These are phyloP conservation scores for Nestor notabilis DNA, from an alignment of 2,113 vertebrate species.

Conservation along the genomic window DNA sequence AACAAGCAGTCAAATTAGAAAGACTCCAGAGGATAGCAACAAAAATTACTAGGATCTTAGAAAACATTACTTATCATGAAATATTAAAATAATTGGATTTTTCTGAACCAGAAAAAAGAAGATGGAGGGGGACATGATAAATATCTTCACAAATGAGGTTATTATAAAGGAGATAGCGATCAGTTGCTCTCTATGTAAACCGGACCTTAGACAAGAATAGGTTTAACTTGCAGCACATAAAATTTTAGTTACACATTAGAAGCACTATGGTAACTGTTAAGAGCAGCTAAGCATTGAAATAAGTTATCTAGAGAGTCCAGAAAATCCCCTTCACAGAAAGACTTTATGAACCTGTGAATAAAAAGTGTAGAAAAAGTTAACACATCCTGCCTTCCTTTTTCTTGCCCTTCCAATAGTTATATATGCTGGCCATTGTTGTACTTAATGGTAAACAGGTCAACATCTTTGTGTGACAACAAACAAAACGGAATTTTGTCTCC, in stretches of 20 bases:
- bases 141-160: background rate
- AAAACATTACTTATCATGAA: background rate
- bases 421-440: background rate
- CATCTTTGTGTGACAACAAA: background rate
- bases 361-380: background rate
- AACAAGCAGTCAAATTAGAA: background rate
- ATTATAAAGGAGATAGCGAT: background rate
- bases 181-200: background rate
- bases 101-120: background rate
- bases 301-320: background rate
- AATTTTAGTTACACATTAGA: background rate
- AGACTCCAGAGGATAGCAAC: background rate
- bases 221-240: background rate
- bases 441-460: background rate
- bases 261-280: background rate
- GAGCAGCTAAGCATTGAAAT: background rate
- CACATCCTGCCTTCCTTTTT: background rate
- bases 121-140: background rate
- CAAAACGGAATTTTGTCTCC: background rate
- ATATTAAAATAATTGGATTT: constrained; percentile 8
- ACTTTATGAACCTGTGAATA: background rate
- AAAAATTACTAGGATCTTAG: background rate
- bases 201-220: background rate
- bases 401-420: background rate
- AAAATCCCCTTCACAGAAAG: background rate